These are phyloP conservation scores for Anseranas semipalmata DNA, from an alignment of 2,113 vertebrate genomes.

Conservation along the genomic window DNA sequence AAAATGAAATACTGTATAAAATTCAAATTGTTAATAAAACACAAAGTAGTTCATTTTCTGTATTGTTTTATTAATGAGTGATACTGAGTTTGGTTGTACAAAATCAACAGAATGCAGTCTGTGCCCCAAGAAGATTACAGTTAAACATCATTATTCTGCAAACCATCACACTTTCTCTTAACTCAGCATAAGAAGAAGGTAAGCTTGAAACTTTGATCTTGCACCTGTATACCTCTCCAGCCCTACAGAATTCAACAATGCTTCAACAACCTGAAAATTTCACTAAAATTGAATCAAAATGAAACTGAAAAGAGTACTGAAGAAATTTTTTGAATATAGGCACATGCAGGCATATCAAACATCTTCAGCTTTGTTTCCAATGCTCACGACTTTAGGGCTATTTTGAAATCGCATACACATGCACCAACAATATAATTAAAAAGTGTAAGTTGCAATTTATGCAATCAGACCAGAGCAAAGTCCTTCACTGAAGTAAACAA, in stretches of 20 bases:
- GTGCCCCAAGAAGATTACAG: background rate
- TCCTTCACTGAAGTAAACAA: background rate
- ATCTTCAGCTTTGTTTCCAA: background rate
- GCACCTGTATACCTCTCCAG: background rate
- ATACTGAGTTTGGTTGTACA: background rate
- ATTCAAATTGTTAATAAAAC: conserved; percentile 72
- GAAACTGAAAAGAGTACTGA: background rate
- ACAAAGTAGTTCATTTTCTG: conserved; percentile 46
- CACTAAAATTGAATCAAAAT: background rate
- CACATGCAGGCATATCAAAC: background rate
- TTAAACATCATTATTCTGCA: background rate
- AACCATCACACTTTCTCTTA: background rate
- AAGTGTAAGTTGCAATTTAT: background rate
- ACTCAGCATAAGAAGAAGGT: background rate
- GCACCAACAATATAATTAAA: background rate
- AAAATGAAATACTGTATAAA: conserved; percentile 60
- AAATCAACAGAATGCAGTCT: background rate
- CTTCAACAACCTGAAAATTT: background rate
- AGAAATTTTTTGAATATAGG: background rate
- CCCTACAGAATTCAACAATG: background rate
- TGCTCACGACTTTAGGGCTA: background rate
- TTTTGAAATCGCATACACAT: background rate
- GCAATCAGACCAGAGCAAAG: background rate
- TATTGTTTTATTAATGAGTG: conserved; percentile 23
- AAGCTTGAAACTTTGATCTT: background rate